Evolutionary conservation across 2,797 vertebrate species (phyloP).

Genomic region (Trachops cirrhosus): DNA sequence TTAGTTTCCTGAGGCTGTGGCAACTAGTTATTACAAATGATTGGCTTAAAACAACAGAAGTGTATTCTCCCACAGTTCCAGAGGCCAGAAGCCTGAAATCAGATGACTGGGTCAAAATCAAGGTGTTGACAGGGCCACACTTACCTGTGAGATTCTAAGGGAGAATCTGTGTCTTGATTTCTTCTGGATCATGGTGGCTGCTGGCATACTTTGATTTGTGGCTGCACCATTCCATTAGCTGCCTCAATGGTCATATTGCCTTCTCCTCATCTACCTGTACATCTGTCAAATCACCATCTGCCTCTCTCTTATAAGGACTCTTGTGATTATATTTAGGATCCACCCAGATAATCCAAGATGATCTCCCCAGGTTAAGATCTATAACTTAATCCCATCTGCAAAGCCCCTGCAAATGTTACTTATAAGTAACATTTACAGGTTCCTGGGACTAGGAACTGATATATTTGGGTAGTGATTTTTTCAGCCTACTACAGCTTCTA

Average conservation of each 20-base stretch:
- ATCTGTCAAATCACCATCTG: neutral
- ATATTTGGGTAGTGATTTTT: neutral
- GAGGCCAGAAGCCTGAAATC: neutral
- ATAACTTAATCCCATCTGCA: neutral
- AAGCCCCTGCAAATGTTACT: neutral
- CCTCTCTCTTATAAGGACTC: neutral
- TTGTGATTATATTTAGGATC: neutral
- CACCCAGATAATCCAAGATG: neutral
- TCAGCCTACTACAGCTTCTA: neutral
- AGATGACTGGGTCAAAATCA: neutral
- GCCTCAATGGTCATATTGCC: accelerated
- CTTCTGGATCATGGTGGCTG: neutral
- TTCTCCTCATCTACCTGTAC: neutral
- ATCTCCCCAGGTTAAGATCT: neutral
- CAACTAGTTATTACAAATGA: neutral
- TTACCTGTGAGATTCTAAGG: neutral
- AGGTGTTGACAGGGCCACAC: neutral
- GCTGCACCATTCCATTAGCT: too few species aligned
- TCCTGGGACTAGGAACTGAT: neutral
- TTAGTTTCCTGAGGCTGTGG: neutral
- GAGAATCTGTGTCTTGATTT: neutral
- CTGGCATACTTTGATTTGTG: neutral
- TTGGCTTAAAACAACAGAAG: neutral
- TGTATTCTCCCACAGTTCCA: neutral
- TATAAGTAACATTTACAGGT: neutral